Evolutionary conservation across 2,888 invertebrate species (phyloP), one percentile per base, ranked within the genome.

Genomic region (Hirtodrosophila trivittata): DNA sequence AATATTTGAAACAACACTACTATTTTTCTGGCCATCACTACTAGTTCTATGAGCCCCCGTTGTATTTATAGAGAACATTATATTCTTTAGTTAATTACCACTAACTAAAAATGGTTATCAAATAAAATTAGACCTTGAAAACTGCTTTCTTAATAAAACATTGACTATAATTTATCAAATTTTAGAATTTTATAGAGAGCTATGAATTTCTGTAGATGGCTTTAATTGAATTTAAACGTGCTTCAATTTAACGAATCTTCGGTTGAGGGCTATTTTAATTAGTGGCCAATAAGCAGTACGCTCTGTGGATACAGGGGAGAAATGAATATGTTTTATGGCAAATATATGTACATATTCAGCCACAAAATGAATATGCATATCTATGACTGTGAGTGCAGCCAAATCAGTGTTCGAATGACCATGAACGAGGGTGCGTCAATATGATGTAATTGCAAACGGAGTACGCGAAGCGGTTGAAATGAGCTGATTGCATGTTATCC

Each of bases 401-500:
- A 38, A 45, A 16, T 26, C 13, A 21, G 35, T 13, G 6, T 47
- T 13, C 28, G 50, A 35, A 25, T 38, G 8, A 14, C 18, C 16
- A 30, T 37, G 33, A 26, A 8, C 43, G 13, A 35, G 38, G 21
- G 50, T 60, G 26, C 62, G 75, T 58, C 68, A 67, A 62, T 52
- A 62, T 49, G 50, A 49, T 59, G 69, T 64, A 64, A 69, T 65
- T 71, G 51, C 21, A 42, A 21, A 21, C 18, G 18, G 18, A 21
- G n/a, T n/a, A 21, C 18, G 5, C 5, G 18, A 21, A 21, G 3
- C 28, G 28, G 9, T 41, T 30, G 13, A 13, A 46, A 51, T 51
- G 38, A 41, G 41, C 21, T 66, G 71, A 65, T 68, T 55, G 59
- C 49, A 21, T 21, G 28, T 54, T 66, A 43, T 67, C 25, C 52